Evolutionary conservation across 2,113 vertebrate genomes (phyloP).

Genomic region (Emydocephalus ijimae): DNA sequence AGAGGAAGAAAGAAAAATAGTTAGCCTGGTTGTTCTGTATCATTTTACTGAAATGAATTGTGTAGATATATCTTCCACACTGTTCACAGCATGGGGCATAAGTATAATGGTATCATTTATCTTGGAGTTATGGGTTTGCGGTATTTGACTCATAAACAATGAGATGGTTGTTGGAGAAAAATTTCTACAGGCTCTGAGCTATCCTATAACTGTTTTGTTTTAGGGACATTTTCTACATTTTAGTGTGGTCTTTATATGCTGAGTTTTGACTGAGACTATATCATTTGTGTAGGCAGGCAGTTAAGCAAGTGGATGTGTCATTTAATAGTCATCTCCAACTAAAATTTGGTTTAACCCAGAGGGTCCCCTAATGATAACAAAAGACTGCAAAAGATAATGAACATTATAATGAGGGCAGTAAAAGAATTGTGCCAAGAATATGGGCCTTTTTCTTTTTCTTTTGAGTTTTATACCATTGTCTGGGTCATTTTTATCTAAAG

Average conservation of each 20-base stretch:
- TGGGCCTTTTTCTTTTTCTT: not conserved
- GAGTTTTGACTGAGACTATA: not conserved
- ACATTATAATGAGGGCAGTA: not conserved
- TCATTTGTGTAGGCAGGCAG: not conserved
- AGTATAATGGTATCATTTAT: conserved; percentile 35
- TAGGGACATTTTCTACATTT: not conserved
- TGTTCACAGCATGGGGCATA: conserved; percentile 35
- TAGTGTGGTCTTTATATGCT: not conserved
- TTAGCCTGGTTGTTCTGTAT: conserved; percentile 25
- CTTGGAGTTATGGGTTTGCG: conserved; percentile 28
- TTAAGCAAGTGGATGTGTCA: not conserved
- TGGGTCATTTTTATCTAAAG: not conserved
- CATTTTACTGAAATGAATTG: conserved; percentile 36
- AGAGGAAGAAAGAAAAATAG: conserved; percentile 24
- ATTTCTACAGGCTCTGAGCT: conserved; percentile 6
- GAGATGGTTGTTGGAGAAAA: not conserved
- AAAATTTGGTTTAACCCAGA: not conserved
- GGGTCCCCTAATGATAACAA: not conserved
- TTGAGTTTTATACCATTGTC: not conserved
- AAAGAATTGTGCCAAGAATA: not conserved
- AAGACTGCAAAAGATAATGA: not conserved
- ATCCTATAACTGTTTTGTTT: not conserved
- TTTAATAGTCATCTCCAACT: not conserved
- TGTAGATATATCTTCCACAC: conserved; percentile 27
- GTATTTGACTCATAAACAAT: conserved; percentile 42